A percentile compares a stretch with the other conserved stretches of the same genome.
Conservation (phyloP, 2,888 invertebrate genomes). For the Tinea trinotella region DNA sequence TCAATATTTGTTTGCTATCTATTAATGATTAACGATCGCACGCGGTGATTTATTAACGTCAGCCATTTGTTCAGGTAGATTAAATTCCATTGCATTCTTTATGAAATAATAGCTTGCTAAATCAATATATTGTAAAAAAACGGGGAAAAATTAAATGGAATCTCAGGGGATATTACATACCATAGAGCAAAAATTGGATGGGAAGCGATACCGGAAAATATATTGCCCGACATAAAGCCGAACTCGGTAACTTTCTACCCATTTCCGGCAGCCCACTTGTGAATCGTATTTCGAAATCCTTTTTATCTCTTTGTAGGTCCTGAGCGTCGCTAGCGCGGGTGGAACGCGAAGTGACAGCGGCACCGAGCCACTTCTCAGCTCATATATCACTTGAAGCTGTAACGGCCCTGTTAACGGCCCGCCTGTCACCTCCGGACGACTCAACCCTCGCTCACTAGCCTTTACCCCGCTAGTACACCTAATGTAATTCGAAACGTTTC, state of each 20-base stretch:
- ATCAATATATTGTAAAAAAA: background rate
- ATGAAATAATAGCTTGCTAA: background rate
- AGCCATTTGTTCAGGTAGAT: background rate
- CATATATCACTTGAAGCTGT: conserved; percentile 66
- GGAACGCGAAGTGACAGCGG: conserved; percentile 62
- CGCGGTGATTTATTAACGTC: background rate
- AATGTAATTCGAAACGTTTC: conserved; percentile 10
- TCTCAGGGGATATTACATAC: conserved; percentile 52
- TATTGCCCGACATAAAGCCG: conserved; percentile 65
- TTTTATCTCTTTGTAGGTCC: conserved; percentile 65
- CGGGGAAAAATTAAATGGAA: conserved; percentile 1
- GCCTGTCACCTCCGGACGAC: conserved; percentile 57
- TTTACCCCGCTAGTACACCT: conserved; percentile 28
- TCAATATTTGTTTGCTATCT: conserved; percentile 2
- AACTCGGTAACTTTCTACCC: conserved; percentile 63
- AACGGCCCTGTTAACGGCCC: conserved; percentile 55
- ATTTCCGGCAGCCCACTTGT: conserved; percentile 68
- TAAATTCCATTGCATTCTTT: conserved; percentile 3
- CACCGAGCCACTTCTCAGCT: conserved; percentile 66
- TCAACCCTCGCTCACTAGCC: conserved; percentile 39
- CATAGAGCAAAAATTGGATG: conserved; percentile 67
- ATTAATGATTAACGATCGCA: conserved; percentile 5
- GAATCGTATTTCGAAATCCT: conserved; percentile 67
- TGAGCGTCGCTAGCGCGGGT: conserved; percentile 36
- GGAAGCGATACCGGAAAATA: conserved; percentile 61